Conservation (phyloP, 2,113 vertebrate species). For the Chamaetylas fuelleborni region DNA sequence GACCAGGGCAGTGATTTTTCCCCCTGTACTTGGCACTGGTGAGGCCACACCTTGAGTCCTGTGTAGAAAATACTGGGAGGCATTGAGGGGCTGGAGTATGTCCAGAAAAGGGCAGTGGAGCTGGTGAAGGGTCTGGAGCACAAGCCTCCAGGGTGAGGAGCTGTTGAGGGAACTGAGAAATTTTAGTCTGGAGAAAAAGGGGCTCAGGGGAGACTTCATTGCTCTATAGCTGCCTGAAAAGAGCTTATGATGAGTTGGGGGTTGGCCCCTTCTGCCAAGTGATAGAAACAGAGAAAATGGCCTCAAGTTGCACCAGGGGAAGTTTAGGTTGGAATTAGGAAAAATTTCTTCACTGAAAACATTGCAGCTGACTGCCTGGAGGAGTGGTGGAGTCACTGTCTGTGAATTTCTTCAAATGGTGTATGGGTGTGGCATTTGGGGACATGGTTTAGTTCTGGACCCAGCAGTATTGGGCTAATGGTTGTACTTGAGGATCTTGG, state of each 20-base stretch:
- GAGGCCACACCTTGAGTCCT: neutral
- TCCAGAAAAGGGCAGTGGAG: neutral
- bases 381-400: neutral
- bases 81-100: neutral
- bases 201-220: neutral
- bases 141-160: neutral
- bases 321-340: neutral
- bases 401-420: rapidly evolving
- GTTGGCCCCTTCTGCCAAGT: neutral
- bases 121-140: neutral
- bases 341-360: neutral
- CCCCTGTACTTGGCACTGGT: neutral
- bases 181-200: neutral
- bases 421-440: neutral
- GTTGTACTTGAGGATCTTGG: neutral
- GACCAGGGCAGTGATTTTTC: neutral
- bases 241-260: neutral
- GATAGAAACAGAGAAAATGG: neutral
- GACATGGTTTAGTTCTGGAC: neutral
- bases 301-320: neutral
- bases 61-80: neutral
- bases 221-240: neutral
- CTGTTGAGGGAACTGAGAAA: neutral
- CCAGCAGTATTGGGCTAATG: neutral
- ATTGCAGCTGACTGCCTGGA: neutral